phyloP scores from a whole-genome alignment of 2,888 invertebrate species.

The Drosophila fulvimacula region DNA sequence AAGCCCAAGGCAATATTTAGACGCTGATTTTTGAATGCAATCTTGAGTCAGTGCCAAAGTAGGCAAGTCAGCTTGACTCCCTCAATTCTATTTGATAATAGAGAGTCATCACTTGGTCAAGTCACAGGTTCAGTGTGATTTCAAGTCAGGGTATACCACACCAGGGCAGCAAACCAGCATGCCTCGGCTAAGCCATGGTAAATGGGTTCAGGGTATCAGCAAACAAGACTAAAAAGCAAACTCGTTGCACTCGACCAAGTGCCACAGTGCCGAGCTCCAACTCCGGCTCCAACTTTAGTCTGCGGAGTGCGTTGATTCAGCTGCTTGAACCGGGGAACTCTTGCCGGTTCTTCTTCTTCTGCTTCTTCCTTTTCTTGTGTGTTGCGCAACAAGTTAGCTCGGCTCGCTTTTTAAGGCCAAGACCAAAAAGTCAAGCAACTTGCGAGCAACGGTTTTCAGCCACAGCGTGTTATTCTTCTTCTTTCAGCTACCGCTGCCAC shows the following conservation, averaged over 20 bases:
- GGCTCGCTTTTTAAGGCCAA: slow-evolving; percentile 66
- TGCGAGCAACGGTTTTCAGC: slow-evolving; percentile 59
- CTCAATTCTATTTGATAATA: too few relatives aligned
- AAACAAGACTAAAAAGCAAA: slow-evolving; percentile 37
- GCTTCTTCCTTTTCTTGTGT: slow-evolving; percentile 23
- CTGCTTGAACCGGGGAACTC: slow-evolving; percentile 22
- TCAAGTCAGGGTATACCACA: too few relatives aligned
- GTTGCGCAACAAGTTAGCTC: slow-evolving; percentile 70
- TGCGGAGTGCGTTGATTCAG: slow-evolving; percentile 25
- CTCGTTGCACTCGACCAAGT: slow-evolving; percentile 60
- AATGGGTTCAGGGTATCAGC: slow-evolving; percentile 6
- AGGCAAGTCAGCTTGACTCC: too few relatives aligned
- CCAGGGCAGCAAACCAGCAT: not conserved
- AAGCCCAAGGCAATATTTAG: not conserved
- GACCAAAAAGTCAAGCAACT: slow-evolving; percentile 68
- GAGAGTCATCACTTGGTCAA: not conserved
- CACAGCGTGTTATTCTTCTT: slow-evolving; percentile 22
- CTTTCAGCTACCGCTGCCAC: not conserved
- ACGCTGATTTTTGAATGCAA: not conserved
- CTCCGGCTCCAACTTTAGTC: slow-evolving; percentile 8
- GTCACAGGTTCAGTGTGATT: not conserved
- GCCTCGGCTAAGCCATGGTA: not conserved
- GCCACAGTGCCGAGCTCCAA: slow-evolving; percentile 41
- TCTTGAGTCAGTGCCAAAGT: too few relatives aligned
- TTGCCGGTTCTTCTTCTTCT: slow-evolving; percentile 25